A percentile compares a stretch with the other conserved stretches of the same genome.
Conservation (phyloP, 2,113 vertebrate species). For the Tympanuchus pallidicinctus region DNA sequence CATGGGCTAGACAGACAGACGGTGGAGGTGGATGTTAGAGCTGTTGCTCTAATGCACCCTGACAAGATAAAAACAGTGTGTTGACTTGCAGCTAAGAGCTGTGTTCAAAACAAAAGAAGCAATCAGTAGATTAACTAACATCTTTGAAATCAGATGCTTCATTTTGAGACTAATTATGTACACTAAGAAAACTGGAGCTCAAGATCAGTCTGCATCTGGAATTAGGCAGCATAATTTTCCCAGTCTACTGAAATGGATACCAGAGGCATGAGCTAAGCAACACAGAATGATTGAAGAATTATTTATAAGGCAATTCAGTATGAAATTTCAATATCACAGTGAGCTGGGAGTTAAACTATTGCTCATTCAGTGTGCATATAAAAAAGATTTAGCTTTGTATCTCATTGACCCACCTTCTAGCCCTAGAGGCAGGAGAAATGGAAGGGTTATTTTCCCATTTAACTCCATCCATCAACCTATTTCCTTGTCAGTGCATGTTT, state of each 20-base stretch:
- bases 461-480: slow-evolving; percentile 13
- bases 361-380: slow-evolving; percentile 20
- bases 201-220: neutral
- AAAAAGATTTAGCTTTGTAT: slow-evolving; percentile 16
- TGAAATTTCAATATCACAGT: slow-evolving; percentile 22
- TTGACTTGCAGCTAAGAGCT: neutral
- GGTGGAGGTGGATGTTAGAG: neutral
- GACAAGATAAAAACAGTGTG: neutral
- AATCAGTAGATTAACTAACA: neutral
- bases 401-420: slow-evolving; percentile 16
- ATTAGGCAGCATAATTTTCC: neutral
- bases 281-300: neutral
- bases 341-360: neutral
- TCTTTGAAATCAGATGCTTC: neutral
- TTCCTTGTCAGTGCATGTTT: neutral
- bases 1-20: fast-evolving
- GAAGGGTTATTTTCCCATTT: slow-evolving; percentile 12
- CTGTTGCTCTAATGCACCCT: fast-evolving
- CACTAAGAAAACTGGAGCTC: neutral
- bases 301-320: slow-evolving; percentile 51
- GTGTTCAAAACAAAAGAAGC: neutral
- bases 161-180: neutral
- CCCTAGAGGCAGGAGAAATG: slow-evolving; percentile 5
- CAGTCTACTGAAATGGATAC: neutral
- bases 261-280: neutral